Evolutionary conservation across 2,888 invertebrate genomes (phyloP).

Genomic region (Adelphocoris suturalis): DNA sequence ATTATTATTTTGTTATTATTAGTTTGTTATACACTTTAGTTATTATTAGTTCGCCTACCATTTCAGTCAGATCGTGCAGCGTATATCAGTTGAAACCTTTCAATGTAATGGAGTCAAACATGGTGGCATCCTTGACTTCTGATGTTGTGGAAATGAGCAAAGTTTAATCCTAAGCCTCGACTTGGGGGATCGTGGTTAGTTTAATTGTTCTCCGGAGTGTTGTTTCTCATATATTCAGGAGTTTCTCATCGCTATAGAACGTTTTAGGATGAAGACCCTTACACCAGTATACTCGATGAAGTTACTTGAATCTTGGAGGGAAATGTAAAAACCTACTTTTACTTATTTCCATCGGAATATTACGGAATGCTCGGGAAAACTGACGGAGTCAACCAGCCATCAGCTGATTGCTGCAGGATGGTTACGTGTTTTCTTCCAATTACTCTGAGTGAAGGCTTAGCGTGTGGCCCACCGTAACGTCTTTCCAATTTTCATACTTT

Average conservation of each 20-base stretch:
- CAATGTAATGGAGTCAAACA: background rate
- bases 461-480: background rate
- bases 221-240: background rate
- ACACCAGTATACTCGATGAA: background rate
- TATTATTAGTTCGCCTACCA: no score
- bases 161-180: background rate
- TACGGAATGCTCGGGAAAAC: background rate
- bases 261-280: background rate
- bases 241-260: background rate
- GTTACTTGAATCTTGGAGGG: background rate
- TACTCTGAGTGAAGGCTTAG: background rate
- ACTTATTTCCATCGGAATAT: background rate
- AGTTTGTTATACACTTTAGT: no score
- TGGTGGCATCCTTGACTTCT: background rate
- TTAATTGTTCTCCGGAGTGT: background rate
- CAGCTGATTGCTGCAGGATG: constrained; percentile 4
- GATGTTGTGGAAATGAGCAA: background rate
- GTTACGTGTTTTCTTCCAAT: background rate
- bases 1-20: no score
- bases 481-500: background rate
- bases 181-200: background rate
- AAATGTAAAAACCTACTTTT: background rate
- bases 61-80: background rate
- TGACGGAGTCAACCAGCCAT: background rate
- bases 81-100: background rate